phyloP scores from a whole-genome alignment of 2,888 invertebrate genomes.

The Crepidodera aurea region DNA sequence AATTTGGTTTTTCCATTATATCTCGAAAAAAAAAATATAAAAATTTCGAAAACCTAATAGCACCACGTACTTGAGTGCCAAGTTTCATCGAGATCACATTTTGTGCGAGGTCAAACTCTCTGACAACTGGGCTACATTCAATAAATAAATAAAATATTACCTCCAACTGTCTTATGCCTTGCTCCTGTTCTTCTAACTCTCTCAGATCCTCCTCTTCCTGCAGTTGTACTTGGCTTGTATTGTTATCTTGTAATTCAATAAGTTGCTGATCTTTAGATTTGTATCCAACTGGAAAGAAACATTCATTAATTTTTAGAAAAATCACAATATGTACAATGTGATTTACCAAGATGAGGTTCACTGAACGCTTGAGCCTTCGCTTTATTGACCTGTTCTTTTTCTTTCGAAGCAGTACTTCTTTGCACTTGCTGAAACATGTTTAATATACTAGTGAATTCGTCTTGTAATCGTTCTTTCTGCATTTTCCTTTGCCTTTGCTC shows the following conservation, averaged over 20 bases:
- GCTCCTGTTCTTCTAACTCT: slow-evolving; percentile 87
- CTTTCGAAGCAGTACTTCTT: slow-evolving; percentile 87
- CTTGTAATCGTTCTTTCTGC: slow-evolving; percentile 86
- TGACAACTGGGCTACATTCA: too few species aligned
- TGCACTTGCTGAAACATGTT: slow-evolving; percentile 90
- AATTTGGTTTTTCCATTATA: too few species aligned
- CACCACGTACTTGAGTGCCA: too few species aligned
- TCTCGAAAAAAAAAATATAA: too few species aligned
- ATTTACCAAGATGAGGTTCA: slow-evolving; percentile 67
- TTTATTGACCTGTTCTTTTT: slow-evolving; percentile 86
- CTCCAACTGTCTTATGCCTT: slow-evolving; percentile 89
- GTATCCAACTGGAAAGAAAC: slow-evolving; percentile 48
- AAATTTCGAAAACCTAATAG: too few species aligned
- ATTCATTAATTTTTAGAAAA: neutral
- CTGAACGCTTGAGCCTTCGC: slow-evolving; percentile 71
- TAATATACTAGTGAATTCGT: slow-evolving; percentile 89
- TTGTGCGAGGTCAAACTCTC: too few species aligned
- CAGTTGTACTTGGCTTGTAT: slow-evolving; percentile 72
- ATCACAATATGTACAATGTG: neutral
- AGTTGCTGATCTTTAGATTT: slow-evolving; percentile 62
- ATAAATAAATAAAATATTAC: too few species aligned
- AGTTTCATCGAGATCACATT: too few species aligned
- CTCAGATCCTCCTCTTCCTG: slow-evolving; percentile 87
- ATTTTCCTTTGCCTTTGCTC: slow-evolving; percentile 85
- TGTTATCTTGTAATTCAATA: slow-evolving; percentile 71